Conservation (phyloP, 2,797 vertebrate species). For the Jordanella pulchra region DNA sequence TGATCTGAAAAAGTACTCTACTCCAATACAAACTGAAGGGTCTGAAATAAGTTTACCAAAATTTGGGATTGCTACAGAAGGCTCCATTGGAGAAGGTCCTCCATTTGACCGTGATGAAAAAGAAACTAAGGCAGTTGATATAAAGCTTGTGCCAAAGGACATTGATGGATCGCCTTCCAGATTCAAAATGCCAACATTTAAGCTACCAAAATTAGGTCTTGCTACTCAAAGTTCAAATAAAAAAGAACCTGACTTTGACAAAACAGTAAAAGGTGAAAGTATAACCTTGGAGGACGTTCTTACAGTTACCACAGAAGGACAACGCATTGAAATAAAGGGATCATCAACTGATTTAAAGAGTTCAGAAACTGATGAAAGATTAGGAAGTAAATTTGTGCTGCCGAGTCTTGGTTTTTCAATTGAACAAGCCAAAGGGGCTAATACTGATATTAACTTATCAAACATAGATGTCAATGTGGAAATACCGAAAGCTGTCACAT, state of each 20-base stretch:
- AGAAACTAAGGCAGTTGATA: constrained; percentile 30
- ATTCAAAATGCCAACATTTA: constrained; percentile 54
- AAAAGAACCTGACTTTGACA: neutral
- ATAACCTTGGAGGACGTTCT: neutral
- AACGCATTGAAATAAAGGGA: neutral
- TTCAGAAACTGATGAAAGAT: constrained; percentile 1
- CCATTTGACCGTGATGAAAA: neutral
- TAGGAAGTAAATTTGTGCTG: constrained; percentile 40
- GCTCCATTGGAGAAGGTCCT: neutral
- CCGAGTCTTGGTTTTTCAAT: constrained; percentile 11
- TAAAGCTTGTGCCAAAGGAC: constrained; percentile 21
- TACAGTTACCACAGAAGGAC: neutral
- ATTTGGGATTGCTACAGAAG: neutral
- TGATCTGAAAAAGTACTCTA: constrained; percentile 21
- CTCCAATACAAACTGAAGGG: constrained; percentile 34
- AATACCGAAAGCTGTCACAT: constrained; percentile 29
- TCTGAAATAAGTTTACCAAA: constrained; percentile 17
- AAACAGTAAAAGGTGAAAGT: neutral
- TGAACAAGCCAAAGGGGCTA: neutral
- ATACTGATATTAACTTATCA: neutral
- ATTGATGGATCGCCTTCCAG: constrained; percentile 56
- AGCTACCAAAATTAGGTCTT: constrained; percentile 12
- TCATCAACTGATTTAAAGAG: neutral
- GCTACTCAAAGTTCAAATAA: neutral
- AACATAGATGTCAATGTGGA: constrained; percentile 51